Evolutionary conservation across 1,140 invertebrate genomes (phyloP).

Genomic region (Drosophila yakuba): DNA sequence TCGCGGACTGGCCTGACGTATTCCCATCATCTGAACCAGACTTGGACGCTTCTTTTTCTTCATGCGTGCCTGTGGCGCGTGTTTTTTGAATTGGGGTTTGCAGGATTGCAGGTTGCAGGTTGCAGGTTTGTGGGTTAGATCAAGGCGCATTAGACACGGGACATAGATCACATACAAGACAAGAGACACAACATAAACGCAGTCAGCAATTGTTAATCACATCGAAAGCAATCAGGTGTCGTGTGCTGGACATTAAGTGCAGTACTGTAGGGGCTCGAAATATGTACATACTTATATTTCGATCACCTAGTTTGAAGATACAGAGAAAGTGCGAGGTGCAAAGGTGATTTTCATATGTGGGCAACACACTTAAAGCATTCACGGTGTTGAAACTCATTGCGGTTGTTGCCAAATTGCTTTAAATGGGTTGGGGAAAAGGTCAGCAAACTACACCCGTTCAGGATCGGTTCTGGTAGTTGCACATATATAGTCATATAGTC

Average conservation of each 20-base stretch:
- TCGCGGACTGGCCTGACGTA: slow-evolving; percentile 90
- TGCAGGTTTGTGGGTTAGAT: slow-evolving; percentile 49
- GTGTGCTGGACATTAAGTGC: slow-evolving; percentile 10
- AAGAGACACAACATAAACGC: slow-evolving; percentile 66
- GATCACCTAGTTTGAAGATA: slow-evolving; percentile 15
- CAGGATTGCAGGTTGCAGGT: slow-evolving; percentile 11
- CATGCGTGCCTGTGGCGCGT: slow-evolving; percentile 86
- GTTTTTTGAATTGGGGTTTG: slow-evolving; percentile 28
- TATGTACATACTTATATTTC: not conserved
- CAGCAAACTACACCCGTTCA: slow-evolving; percentile 58
- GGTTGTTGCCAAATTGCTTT: slow-evolving; percentile 84
- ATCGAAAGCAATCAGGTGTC: slow-evolving; percentile 45
- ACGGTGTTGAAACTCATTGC: slow-evolving; percentile 51
- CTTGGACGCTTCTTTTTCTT: slow-evolving; percentile 92
- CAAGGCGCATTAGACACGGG: slow-evolving; percentile 63
- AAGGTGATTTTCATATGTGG: slow-evolving; percentile 23
- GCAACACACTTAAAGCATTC: slow-evolving; percentile 79
- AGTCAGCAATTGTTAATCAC: slow-evolving; percentile 54
- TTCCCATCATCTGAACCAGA: slow-evolving; percentile 91
- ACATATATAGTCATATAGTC: slow-evolving; percentile 2
- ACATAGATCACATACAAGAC: slow-evolving; percentile 65
- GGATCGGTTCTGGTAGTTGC: slow-evolving; percentile 51
- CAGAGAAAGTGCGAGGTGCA: slow-evolving; percentile 27
- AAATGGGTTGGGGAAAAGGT: slow-evolving; percentile 85
- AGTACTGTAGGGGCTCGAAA: slow-evolving; percentile 4